A percentile compares a stretch with the other conserved stretches of the same genome.
These are phyloP conservation scores for Tipula helvola DNA, from an alignment of 2,888 invertebrate species.

Conservation along the genomic window DNA sequence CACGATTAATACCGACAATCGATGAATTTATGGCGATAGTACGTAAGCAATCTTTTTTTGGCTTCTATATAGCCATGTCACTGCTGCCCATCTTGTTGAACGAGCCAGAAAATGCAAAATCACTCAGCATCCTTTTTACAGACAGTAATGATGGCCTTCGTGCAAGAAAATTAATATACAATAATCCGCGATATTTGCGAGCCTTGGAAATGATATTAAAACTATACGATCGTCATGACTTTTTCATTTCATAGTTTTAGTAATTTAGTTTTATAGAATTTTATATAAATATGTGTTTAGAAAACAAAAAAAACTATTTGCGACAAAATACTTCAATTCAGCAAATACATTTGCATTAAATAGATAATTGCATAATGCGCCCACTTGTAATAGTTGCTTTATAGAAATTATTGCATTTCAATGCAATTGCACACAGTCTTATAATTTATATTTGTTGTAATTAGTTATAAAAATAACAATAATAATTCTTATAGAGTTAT, in stretches of 20 bases:
- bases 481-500: neutral
- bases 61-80: neutral
- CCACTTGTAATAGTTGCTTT: neutral
- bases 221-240: neutral
- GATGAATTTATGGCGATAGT: neutral
- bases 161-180: neutral
- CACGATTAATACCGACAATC: neutral
- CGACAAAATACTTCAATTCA: neutral
- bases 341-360: neutral
- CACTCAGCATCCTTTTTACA: neutral
- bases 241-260: neutral
- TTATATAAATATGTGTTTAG: neutral
- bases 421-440: neutral
- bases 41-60: neutral
- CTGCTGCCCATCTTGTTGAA: neutral
- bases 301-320: neutral
- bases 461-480: neutral
- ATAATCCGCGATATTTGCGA: neutral
- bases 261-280: neutral
- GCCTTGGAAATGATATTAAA: neutral
- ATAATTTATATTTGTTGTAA: neutral
- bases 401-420: neutral
- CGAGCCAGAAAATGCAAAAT: neutral
- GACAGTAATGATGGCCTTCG: neutral
- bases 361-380: neutral